phyloP scores from a whole-genome alignment of 2,113 vertebrate species.

The Orycteropus afer region DNA sequence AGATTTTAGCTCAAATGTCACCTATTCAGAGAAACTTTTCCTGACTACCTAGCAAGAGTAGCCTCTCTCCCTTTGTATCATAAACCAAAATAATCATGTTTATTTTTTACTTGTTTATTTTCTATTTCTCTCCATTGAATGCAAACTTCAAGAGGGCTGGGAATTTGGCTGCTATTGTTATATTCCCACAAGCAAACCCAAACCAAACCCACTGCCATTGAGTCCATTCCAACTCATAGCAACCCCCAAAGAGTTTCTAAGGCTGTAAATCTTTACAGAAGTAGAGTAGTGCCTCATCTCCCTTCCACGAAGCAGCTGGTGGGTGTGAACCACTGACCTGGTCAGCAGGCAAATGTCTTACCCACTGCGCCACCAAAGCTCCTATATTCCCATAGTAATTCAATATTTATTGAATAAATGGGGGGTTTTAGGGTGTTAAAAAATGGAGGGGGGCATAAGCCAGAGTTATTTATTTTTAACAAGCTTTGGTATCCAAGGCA shows the following conservation, averaged over 20 bases:
- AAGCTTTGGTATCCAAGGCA: background rate
- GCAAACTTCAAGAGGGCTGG: background rate
- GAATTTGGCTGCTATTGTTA: background rate
- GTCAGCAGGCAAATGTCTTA: too few relatives aligned
- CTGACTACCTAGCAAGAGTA: background rate
- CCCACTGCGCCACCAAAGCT: too few relatives aligned
- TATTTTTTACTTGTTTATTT: background rate
- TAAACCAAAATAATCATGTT: background rate
- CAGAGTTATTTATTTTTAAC: background rate
- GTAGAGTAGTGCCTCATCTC: too few relatives aligned
- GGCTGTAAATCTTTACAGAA: too few relatives aligned
- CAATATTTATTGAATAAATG: background rate
- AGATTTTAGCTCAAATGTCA: too few relatives aligned
- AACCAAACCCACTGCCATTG: too few relatives aligned
- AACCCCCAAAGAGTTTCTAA: too few relatives aligned
- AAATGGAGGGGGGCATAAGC: constrained; percentile 1
- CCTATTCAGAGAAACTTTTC: constrained; percentile 26
- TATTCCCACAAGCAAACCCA: too few relatives aligned
- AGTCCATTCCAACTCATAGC: too few relatives aligned
- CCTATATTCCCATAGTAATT: background rate
- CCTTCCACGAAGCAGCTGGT: too few relatives aligned
- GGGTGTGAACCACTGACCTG: too few relatives aligned
- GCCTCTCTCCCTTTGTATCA: background rate
- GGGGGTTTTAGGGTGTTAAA: background rate
- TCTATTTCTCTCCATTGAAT: background rate